Evolutionary conservation across 2,888 invertebrate species (phyloP).

Genomic region (Parthenolecanium corni): DNA sequence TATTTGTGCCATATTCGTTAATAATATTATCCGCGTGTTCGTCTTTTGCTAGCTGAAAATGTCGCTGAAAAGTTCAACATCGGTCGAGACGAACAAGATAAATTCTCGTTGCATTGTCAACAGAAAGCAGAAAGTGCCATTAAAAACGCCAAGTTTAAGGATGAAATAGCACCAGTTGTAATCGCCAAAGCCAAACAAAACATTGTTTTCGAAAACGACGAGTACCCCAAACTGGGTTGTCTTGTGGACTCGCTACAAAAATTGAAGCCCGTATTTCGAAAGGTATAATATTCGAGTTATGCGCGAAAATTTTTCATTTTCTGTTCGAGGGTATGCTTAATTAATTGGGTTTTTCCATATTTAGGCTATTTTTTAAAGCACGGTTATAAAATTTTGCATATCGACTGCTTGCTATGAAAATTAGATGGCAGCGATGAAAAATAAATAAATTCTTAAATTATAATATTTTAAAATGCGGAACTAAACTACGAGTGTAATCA

Average conservation of each 20-base stretch:
- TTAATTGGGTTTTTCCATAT: too few species aligned
- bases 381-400: too few species aligned
- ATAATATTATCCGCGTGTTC: background rate
- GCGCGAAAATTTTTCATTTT: background rate
- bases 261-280: slow-evolving; percentile 52
- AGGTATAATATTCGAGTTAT: slow-evolving; percentile 38
- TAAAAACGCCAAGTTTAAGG: slow-evolving; percentile 49
- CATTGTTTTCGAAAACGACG: slow-evolving; percentile 49
- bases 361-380: too few species aligned
- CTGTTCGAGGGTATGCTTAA: too few species aligned
- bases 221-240: slow-evolving; percentile 53
- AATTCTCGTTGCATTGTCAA: slow-evolving; percentile 56
- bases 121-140: slow-evolving; percentile 50
- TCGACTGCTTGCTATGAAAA: too few species aligned
- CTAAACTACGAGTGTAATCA: too few species aligned
- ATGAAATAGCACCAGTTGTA: slow-evolving; percentile 59
- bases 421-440: too few species aligned
- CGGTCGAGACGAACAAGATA: slow-evolving; percentile 57
- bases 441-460: too few species aligned
- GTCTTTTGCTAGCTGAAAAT: slow-evolving; percentile 53
- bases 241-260: slow-evolving; percentile 50
- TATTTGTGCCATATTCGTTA: background rate
- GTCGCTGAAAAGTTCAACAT: slow-evolving; percentile 55
- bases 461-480: too few species aligned
- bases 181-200: slow-evolving; percentile 43